Evolutionary conservation across 2,888 invertebrate genomes (phyloP), one percentile per base, ranked within the genome.

Genomic region (Hyles lineata): DNA sequence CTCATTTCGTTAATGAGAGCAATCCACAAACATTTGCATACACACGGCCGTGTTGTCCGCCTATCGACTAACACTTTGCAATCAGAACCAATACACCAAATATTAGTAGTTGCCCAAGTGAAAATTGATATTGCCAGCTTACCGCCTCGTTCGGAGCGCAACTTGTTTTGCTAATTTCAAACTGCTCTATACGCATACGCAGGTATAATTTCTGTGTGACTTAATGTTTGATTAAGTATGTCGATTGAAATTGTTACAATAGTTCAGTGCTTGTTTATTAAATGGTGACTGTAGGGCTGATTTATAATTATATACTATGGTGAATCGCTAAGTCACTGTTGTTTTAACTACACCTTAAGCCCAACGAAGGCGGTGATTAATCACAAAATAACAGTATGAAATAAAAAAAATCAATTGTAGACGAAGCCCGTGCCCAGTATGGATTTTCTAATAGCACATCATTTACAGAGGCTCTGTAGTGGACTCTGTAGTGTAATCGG

Each of bases 1-100:
- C 84, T 87, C 88, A 90, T 92, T 90, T 82, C 85, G 83, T 85
- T 92, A 93, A 93, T 91, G 91, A 92, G 91, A 88, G 88, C 87
- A 89, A 87, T 90, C 87, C 85, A 80, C 90, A 91, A 92, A 93
- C 90, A 92, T 91, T 92, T 89, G 89, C 88, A 82, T 83, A 84
- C 81, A 78, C 81, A 81, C 79, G 76, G 76, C 80, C 71, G 77
- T 77, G 79, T 60, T 55, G 74, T 76, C 80, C 87, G 89, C 92
- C 91, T 92, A 91, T 90, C 89, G 85, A 87, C 84, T 84, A 81
- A 80, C 90, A 89, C 87, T 90, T 89, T 85, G 89, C 91, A 89
- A 90, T 89, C 90, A 88, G 84, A 78, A 80, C 80, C 85, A 80
- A 85, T 85, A 84, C 78, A 76, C 74, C 74, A 76, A 79, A 82